Evolutionary conservation across 1,140 invertebrate genomes (phyloP).

Genomic region (Euborellia annulipes): DNA sequence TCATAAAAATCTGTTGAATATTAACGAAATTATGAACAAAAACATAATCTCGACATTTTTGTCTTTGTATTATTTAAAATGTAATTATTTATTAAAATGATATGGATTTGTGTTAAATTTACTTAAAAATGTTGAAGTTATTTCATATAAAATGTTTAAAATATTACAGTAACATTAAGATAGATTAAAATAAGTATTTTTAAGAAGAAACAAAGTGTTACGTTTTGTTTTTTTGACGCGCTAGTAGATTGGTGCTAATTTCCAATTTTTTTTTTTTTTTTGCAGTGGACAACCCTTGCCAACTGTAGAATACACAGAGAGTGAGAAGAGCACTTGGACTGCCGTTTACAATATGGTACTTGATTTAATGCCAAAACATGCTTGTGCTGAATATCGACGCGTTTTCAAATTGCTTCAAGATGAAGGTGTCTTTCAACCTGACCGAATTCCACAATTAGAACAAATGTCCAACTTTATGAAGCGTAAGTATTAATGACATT

Average conservation of each 20-base stretch:
- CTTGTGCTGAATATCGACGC: constrained; percentile 76
- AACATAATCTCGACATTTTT: no score
- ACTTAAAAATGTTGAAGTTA: no score
- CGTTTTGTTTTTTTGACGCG: not conserved
- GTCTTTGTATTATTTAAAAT: no score
- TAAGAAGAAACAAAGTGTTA: no score
- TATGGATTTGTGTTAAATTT: no score
- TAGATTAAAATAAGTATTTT: no score
- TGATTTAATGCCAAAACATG: constrained; percentile 79
- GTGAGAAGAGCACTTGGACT: constrained; percentile 83
- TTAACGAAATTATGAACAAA: no score
- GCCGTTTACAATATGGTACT: constrained; percentile 80
- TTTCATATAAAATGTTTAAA: no score
- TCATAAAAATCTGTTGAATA: no score
- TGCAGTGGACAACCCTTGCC: constrained; percentile 75
- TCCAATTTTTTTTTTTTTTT: constrained; percentile 17
- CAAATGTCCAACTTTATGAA: constrained; percentile 88
- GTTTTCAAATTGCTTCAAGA: constrained; percentile 74
- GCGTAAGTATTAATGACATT: constrained; percentile 29
- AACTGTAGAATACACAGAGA: constrained; percentile 69
- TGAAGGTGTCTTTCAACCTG: constrained; percentile 70
- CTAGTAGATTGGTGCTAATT: constrained; percentile 1
- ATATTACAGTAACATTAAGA: no score
- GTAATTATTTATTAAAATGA: no score
- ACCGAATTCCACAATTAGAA: constrained; percentile 87